Conservation (phyloP, 2,797 vertebrate species). For the Syndactyla subalaris region DNA sequence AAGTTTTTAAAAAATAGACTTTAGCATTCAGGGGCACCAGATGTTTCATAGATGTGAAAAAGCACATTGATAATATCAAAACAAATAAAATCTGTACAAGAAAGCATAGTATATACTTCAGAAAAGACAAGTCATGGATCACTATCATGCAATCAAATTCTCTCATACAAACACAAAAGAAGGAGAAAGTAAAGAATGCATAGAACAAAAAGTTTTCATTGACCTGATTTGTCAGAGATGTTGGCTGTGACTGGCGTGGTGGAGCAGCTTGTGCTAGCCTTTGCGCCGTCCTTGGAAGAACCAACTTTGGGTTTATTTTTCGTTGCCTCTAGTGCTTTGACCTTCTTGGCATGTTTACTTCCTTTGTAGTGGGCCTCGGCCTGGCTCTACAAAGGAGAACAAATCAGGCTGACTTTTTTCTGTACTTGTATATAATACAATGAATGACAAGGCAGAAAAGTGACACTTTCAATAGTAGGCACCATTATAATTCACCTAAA, state of each 20-base stretch:
- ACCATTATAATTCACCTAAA: slow-evolving; percentile 44
- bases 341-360: slow-evolving; percentile 98
- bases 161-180: not conserved
- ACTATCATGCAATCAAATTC: slow-evolving; percentile 38
- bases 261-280: slow-evolving; percentile 82
- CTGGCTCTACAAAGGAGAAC: slow-evolving; percentile 95
- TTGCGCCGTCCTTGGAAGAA: slow-evolving; percentile 84
- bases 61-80: slow-evolving; percentile 36
- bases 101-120: slow-evolving; percentile 42
- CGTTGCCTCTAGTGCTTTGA: slow-evolving; percentile 95
- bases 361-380: slow-evolving; percentile 99
- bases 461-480: slow-evolving; percentile 79
- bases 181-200: slow-evolving; percentile 62
- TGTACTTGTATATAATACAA: slow-evolving; percentile 74
- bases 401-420: slow-evolving; percentile 86
- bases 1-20: not conserved
- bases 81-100: slow-evolving; percentile 7
- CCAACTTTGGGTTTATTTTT: slow-evolving; percentile 90
- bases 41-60: not conserved
- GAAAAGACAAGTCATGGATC: slow-evolving; percentile 40
- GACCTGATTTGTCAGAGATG: slow-evolving; percentile 90
- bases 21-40: not conserved
- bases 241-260: slow-evolving; percentile 79
- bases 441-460: slow-evolving; percentile 71
- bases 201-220: slow-evolving; percentile 81